A percentile compares a stretch with the other conserved stretches of the same genome.
These are phyloP conservation scores for Xylocopa sonorina DNA, from an alignment of 1,140 invertebrate genomes.

Conservation along the genomic window DNA sequence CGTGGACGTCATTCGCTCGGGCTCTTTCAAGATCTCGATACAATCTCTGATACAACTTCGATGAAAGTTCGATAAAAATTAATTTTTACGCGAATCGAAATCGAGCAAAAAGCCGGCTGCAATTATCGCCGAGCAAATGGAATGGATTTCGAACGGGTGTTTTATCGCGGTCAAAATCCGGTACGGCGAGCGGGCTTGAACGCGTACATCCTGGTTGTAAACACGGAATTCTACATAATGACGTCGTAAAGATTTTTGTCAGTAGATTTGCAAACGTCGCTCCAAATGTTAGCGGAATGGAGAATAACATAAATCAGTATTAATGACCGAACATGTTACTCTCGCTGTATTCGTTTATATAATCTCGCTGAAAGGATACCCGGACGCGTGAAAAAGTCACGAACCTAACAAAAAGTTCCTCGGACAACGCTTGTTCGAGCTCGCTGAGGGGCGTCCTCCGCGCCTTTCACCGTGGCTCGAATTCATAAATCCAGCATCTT, in stretches of 20 bases:
- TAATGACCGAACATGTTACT: not conserved
- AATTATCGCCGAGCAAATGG: not conserved
- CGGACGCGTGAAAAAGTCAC: not conserved
- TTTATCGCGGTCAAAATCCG: too few relatives aligned
- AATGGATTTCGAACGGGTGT: not conserved
- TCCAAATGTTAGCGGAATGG: not conserved
- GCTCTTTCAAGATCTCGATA: slow-evolving; percentile 7
- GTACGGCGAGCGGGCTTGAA: not conserved
- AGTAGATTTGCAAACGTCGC: not conserved
- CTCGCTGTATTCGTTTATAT: not conserved
- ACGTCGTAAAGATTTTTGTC: not conserved
- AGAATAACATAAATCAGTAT: not conserved
- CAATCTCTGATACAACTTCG: not conserved
- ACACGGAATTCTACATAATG: not conserved
- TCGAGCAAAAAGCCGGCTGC: not conserved
- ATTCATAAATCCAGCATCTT: not conserved
- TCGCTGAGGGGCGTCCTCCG: too few relatives aligned
- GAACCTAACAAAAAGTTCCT: too few relatives aligned
- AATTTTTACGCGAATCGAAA: not conserved
- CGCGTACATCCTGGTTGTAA: not conserved
- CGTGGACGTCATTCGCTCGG: slow-evolving; percentile 16
- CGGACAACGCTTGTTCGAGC: too few relatives aligned
- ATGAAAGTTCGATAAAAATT: not conserved
- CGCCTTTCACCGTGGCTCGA: too few relatives aligned
- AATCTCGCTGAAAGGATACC: not conserved